These are phyloP conservation scores for Jacana jacana DNA, from an alignment of 2,113 vertebrate species.

Conservation along the genomic window DNA sequence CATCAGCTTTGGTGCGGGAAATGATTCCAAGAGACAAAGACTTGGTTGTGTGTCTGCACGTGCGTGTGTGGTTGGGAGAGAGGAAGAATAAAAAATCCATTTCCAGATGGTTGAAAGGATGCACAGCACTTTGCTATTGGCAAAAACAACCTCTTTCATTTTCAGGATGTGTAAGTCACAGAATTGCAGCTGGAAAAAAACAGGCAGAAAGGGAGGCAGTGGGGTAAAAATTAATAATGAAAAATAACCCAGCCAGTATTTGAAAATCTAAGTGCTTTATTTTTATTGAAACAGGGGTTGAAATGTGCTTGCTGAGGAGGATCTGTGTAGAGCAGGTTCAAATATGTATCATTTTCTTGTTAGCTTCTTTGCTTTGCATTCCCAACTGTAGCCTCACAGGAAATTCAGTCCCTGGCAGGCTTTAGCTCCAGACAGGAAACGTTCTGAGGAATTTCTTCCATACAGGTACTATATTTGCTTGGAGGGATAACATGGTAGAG, in stretches of 20 bases:
- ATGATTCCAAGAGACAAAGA: constrained; percentile 48
- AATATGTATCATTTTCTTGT: constrained; percentile 35
- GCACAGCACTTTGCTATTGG: constrained; percentile 62
- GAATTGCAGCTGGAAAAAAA: constrained; percentile 66
- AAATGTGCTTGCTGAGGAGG: neutral
- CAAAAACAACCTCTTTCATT: constrained; percentile 68
- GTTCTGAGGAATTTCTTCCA: constrained; percentile 55
- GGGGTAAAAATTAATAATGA: neutral
- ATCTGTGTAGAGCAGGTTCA: constrained; percentile 5
- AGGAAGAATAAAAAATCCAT: constrained; percentile 56
- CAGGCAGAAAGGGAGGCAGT: neutral
- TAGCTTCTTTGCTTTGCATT: constrained; percentile 46
- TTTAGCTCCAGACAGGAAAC: constrained; percentile 50
- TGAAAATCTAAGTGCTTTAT: neutral
- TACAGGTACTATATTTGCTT: constrained; percentile 52
- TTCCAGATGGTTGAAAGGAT: constrained; percentile 71
- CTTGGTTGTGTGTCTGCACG: constrained; percentile 1
- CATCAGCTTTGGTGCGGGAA: constrained; percentile 40
- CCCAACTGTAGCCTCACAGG: constrained; percentile 49
- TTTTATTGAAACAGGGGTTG: neutral
- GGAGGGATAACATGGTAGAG: constrained; percentile 24
- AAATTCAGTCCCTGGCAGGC: constrained; percentile 61
- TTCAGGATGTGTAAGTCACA: constrained; percentile 62
- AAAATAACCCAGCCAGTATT: neutral
- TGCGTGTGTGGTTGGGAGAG: constrained; percentile 3